These are phyloP conservation scores for Cichlasoma orientale DNA, from an alignment of 2,797 vertebrate genomes.

Conservation along the genomic window DNA sequence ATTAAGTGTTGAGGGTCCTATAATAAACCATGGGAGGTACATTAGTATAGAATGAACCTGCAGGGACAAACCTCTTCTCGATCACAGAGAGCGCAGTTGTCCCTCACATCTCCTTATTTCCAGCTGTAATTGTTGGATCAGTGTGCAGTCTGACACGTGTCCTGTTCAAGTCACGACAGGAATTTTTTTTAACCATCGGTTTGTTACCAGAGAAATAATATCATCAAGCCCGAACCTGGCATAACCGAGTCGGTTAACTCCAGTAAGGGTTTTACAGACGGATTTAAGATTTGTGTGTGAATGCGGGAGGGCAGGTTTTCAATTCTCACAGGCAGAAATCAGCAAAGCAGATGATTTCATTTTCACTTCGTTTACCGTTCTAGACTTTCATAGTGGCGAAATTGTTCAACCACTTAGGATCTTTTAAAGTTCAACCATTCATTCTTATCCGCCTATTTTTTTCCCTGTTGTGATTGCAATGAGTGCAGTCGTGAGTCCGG, in stretches of 20 bases:
- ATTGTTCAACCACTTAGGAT: background rate
- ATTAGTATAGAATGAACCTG: background rate
- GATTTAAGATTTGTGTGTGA: background rate
- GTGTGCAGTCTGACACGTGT: background rate
- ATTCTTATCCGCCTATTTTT: background rate
- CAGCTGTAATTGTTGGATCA: background rate
- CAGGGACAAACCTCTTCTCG: background rate
- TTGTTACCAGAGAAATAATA: background rate
- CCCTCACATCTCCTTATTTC: background rate
- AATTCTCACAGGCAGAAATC: background rate
- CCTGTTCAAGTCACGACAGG: background rate
- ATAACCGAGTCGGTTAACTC: background rate
- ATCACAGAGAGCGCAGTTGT: background rate
- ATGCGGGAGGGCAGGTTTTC: accelerated
- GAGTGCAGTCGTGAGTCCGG: conserved; percentile 14
- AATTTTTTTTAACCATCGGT: background rate
- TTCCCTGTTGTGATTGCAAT: conserved; percentile 18
- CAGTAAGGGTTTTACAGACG: background rate
- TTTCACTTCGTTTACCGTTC: background rate
- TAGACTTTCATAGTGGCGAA: background rate
- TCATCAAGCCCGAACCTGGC: background rate
- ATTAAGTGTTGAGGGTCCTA: background rate
- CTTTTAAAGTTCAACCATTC: background rate
- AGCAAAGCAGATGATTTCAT: background rate
- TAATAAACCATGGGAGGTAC: background rate